Base-by-base conservation (phyloP, 2,797 vertebrate species). In the Hephaestus fuliginosus region DNA sequence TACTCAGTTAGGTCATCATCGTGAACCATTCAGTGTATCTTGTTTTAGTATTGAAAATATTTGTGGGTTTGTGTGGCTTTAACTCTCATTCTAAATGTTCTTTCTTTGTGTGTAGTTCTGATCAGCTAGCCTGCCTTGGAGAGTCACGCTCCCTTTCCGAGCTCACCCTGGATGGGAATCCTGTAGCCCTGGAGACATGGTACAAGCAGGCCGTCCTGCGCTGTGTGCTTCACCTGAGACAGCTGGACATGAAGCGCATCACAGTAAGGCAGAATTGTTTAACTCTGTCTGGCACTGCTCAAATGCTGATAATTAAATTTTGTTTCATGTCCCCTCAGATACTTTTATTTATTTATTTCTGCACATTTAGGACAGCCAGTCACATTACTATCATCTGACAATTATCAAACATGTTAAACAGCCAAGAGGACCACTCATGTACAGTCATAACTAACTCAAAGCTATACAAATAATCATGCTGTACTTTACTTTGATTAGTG, bases 221-320 rank as follows among this genome's bases (percentile, higher is more conserved):
- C 95, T 97, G 97, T 94, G 97, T 98, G 97, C 95, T 97, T 96
- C 98, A 98, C 93, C 97, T 99, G 86, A 97, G 95, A 95, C 97
- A 98, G 96, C 97, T 99, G 93, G 98, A 99, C 92, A 99, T 98
- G 98, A 99, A 98, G 96, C 97, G 97, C 90, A 95, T 99, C 94
- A 99, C 98, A 86, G 98, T 99, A 95, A 97, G 97, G 52, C 53
- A 49, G 2, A 44, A 0, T 15, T 75, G 11, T 72, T 64, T 41
- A 12, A 61, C n/a, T 63, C 4, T 20, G 7, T 82, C 0, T 75
- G 0, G 11, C 14, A 55, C 61, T 55, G 25, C 41, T 13, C 22
- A 61, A 70, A 64, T n/a, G 18, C 25, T 75, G 52, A 15, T 20
- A 5, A 52, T 39, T 49, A 5, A 39, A 30, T 25, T 4, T 33